Base-by-base conservation (phyloP, 2,113 vertebrate genomes). In the Notothenia coriiceps region DNA sequence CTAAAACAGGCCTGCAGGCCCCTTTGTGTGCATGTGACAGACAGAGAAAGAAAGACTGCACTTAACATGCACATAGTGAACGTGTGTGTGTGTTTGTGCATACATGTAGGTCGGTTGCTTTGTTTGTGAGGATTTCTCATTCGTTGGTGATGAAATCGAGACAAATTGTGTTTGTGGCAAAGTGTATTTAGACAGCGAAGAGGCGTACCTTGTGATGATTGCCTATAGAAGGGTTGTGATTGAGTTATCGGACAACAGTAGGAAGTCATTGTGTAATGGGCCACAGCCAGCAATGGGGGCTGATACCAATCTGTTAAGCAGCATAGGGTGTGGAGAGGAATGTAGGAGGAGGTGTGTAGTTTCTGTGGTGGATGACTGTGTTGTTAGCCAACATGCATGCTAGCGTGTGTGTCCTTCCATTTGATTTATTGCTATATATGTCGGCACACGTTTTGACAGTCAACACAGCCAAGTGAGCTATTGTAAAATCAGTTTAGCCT, bases 1-100 rank as follows among this genome's bases (percentile, higher is more conserved):
- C 81, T 90, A 82, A 92, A 93, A 89, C 84, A 91, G 82, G 90
- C 90, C 89, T 91, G 81, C 73, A 87, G 90, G 90, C 91, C 83
- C 83, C 84, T 88, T 51, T 77, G 80, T 88, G 84, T 68, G 82
- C 46, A 13, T 29, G 55, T 40, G 35, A 40, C 35, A 40, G 35
- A 40, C 35, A 40, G 35, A 40, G 35, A 40, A 40, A 40, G 35
- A 40, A 40, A 40, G 35, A 40, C 35, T 40, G 35, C 35, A 40
- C 35, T 40, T 40, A 40, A 40, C 35, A 40, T 40, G 35, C 35
- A 40, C 35, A 40, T 40, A 40, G 35, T 40, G 35, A 40, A 40
- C 35, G 35, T 40, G 33, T 61, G 29, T 66, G 35, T 66, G 56
- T 59, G 29, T 59, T 33, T 59, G 46, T 68, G 40, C 8, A 20